Percentiles rank a stretch among this genome's conserved stretches.
These are phyloP conservation scores for Orthosia incerta DNA, from an alignment of 2,888 invertebrate species.

Conservation along the genomic window DNA sequence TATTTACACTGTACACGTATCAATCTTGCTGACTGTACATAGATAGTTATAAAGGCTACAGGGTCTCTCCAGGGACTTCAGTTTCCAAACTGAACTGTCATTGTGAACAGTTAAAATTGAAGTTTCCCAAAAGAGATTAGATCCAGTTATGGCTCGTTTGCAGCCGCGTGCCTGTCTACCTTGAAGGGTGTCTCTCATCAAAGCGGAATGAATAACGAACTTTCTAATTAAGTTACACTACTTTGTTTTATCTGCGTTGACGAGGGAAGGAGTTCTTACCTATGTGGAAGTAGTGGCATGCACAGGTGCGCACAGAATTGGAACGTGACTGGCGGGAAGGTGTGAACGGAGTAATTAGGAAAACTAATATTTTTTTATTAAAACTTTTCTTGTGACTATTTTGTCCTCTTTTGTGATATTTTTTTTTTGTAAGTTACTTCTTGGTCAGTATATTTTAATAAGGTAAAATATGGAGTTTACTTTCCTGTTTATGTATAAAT, in stretches of 20 bases:
- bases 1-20: neutral
- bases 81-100: conserved; percentile 59
- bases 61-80: conserved; percentile 28
- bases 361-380: conserved; percentile 42
- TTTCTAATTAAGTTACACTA: conserved; percentile 65
- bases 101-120: conserved; percentile 61
- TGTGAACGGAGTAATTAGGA: conserved; percentile 43
- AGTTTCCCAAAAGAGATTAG: conserved; percentile 66
- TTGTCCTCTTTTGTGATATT: neutral
- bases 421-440: neutral
- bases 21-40: conserved; percentile 1
- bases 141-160: conserved; percentile 57
- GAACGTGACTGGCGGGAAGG: conserved; percentile 20
- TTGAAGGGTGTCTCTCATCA: conserved; percentile 54
- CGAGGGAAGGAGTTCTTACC: conserved; percentile 15
- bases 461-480: no score
- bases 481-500: no score
- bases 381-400: conserved; percentile 25
- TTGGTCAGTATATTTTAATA: neutral
- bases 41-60: conserved; percentile 4
- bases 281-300: conserved; percentile 48
- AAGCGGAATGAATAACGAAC: conserved; percentile 60
- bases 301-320: conserved; percentile 49
- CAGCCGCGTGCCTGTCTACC: conserved; percentile 52
- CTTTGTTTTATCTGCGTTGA: conserved; percentile 61